These are phyloP conservation scores for Habrosyne pyritoides DNA, from an alignment of 2,888 invertebrate species.

Conservation along the genomic window DNA sequence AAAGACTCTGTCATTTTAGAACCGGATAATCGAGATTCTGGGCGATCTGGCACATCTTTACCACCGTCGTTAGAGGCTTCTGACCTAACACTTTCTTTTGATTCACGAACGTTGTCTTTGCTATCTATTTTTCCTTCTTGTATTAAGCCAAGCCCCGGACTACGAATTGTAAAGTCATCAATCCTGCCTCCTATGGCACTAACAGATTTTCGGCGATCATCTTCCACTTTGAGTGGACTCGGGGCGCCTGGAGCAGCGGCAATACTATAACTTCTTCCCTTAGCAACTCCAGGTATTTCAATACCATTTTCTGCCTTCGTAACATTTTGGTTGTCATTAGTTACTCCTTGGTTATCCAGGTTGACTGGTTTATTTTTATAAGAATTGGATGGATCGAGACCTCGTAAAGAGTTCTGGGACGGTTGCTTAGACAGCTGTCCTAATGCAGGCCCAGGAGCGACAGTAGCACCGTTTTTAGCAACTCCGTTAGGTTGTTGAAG, in stretches of 20 bases:
- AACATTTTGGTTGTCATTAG: constrained; percentile 60
- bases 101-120: constrained; percentile 70
- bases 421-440: constrained; percentile 69
- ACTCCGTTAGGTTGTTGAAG: constrained; percentile 57
- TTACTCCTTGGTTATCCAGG: constrained; percentile 71
- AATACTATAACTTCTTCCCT: constrained; percentile 82
- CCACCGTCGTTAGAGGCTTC: constrained; percentile 58
- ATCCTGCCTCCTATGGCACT: constrained; percentile 73
- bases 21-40: constrained; percentile 74
- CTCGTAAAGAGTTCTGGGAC: constrained; percentile 68
- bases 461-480: constrained; percentile 51
- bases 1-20: constrained; percentile 80
- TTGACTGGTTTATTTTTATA: constrained; percentile 69
- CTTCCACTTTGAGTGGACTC: constrained; percentile 71
- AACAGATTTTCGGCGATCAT: constrained; percentile 79
- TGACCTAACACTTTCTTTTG: constrained; percentile 72
- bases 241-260: constrained; percentile 77
- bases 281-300: constrained; percentile 70
- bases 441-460: constrained; percentile 35
- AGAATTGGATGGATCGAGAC: constrained; percentile 59
- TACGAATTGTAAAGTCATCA: constrained; percentile 66
- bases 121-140: constrained; percentile 75
- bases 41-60: constrained; percentile 62
- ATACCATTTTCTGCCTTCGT: constrained; percentile 65
- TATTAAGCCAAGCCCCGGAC: constrained; percentile 73